Evolutionary conservation across 2,888 invertebrate species (phyloP).

Genomic region (Eupithecia exiguata): DNA sequence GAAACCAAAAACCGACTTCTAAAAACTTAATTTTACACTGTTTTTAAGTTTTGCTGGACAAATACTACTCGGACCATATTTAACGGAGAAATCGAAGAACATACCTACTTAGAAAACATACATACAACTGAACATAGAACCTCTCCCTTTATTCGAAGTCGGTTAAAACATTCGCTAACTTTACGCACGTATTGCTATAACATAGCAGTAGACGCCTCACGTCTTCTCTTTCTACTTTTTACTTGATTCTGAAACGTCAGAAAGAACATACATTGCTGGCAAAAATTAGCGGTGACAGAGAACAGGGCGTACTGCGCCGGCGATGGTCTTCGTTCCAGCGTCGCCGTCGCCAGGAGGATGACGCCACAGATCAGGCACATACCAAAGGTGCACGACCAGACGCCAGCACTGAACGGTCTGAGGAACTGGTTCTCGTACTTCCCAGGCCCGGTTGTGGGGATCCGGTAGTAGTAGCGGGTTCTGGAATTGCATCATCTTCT

Average conservation of each 20-base stretch:
- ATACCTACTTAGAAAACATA: too few relatives aligned
- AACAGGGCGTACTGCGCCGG: slow-evolving; percentile 64
- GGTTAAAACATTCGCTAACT: too few relatives aligned
- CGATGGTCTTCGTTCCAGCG: slow-evolving; percentile 61
- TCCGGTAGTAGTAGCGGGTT: slow-evolving; percentile 68
- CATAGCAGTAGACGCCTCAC: too few relatives aligned
- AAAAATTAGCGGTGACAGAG: slow-evolving; percentile 70
- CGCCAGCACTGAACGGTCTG: slow-evolving; percentile 67
- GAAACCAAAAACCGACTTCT: too few relatives aligned
- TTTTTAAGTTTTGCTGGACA: too few relatives aligned
- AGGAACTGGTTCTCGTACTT: slow-evolving; percentile 76
- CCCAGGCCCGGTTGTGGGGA: slow-evolving; percentile 66
- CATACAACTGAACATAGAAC: too few relatives aligned
- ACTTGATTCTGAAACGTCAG: neutral
- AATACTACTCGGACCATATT: too few relatives aligned
- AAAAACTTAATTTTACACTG: too few relatives aligned
- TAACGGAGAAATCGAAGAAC: too few relatives aligned
- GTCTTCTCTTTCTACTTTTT: neutral
- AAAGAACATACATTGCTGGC: slow-evolving; percentile 73
- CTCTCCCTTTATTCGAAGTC: too few relatives aligned
- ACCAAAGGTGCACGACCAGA: slow-evolving; percentile 68
- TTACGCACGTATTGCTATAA: too few relatives aligned
- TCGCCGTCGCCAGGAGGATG: slow-evolving; percentile 59
- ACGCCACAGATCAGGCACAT: slow-evolving; percentile 59
- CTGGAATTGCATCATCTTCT: slow-evolving; percentile 49